These are phyloP conservation scores for Eudiplozoon nipponicum DNA, from an alignment of 2,888 invertebrate species.

Conservation along the genomic window DNA sequence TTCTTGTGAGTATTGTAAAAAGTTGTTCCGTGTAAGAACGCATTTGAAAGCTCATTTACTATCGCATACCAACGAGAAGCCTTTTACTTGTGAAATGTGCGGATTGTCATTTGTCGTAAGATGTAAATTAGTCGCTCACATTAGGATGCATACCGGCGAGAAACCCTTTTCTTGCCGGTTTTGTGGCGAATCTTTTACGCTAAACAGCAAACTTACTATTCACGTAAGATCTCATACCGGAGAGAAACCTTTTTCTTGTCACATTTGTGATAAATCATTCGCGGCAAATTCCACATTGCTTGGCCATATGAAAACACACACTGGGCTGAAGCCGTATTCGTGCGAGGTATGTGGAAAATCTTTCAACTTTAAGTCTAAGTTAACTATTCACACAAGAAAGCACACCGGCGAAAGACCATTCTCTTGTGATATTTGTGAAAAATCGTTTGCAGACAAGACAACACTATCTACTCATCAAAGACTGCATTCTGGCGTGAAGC, in stretches of 20 bases:
- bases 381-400: background rate
- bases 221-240: background rate
- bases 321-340: background rate
- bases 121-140: too few species aligned
- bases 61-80: too few species aligned
- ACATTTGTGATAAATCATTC: background rate
- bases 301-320: background rate
- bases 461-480: background rate
- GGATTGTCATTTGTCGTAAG: too few species aligned
- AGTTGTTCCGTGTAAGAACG: too few species aligned
- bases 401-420: background rate
- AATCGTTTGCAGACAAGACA: background rate
- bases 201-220: background rate
- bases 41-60: too few species aligned
- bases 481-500: background rate
- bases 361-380: background rate
- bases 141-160: background rate
- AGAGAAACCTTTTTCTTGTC: background rate
- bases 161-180: background rate
- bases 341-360: background rate
- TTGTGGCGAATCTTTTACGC: background rate
- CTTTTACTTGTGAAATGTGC: too few species aligned
- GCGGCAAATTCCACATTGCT: background rate
- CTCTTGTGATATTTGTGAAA: background rate
- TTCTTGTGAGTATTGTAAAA: too few species aligned